Percentiles rank a stretch among this genome's conserved stretches.
Evolutionary conservation across 2,797 vertebrate genomes (phyloP).

Genomic region (Manis pentadactyla): DNA sequence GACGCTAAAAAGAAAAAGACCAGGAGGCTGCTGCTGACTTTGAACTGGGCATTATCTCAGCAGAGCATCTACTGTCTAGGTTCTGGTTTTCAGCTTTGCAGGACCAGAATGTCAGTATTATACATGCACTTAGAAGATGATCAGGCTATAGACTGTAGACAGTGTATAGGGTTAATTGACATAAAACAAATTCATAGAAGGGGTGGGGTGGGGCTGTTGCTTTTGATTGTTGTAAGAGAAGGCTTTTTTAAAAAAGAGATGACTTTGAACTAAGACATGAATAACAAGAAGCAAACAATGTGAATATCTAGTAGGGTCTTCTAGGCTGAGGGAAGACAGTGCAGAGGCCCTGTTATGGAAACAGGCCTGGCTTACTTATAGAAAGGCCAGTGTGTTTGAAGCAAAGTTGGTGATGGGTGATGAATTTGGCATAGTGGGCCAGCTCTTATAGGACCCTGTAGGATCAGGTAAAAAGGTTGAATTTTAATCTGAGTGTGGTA

Average conservation of each 20-base stretch:
- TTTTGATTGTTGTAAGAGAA: constrained; percentile 40
- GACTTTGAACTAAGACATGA: neutral
- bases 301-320: constrained; percentile 31
- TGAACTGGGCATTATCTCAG: neutral
- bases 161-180: neutral
- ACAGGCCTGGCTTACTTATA: neutral
- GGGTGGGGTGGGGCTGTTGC: neutral
- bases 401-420: neutral
- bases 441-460: neutral
- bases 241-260: neutral
- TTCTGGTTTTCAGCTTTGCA: neutral
- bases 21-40: neutral
- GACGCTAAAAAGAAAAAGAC: neutral
- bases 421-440: neutral
- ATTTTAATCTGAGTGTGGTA: constrained; percentile 46
- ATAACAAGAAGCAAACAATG: neutral
- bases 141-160: neutral
- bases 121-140: neutral
- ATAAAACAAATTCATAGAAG: constrained; percentile 2
- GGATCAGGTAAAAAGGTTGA: neutral
- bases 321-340: neutral
- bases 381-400: constrained; percentile 3
- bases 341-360: neutral
- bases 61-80: neutral
- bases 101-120: neutral